Evolutionary conservation across 2,888 invertebrate species (phyloP), one percentile per base, ranked within the genome.

Genomic region (Caenorhabditis japonica): DNA sequence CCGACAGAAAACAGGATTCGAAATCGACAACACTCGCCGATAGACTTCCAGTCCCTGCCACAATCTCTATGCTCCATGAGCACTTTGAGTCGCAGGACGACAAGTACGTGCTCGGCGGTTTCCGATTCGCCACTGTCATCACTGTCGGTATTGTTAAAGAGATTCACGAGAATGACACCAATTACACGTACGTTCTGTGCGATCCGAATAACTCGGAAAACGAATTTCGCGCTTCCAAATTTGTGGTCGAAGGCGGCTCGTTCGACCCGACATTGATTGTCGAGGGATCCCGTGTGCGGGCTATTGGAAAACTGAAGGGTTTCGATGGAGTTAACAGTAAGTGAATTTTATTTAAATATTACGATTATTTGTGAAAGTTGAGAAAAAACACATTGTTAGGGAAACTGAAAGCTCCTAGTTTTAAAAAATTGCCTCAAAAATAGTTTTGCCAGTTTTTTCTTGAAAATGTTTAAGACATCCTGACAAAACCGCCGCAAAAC

Each of bases 291-390:
- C 52, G 59, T 17, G 59, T 69, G 1, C 51, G 60, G 4, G 72
- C 64, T 0, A 72, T 72, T 25, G 72, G 72, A 25, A 72, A 72
- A 33, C 38, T 72, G 34, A 72, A 72, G 46, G 39, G 59, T 41
- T 72, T 72, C 27, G 64, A 72, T 44, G 64, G 53, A 13, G 33
- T 3, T 3, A 58, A 52, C 23, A 34, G 71, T 72, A 17, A 60
- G 60, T 44, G 10, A 19, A 3, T n/a, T 39, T 30, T 23, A 13
- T n/a, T 19, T n/a, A n/a, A n/a, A n/a, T n/a, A n/a, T n/a, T n/a
- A n/a, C n/a, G n/a, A n/a, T n/a, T n/a, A n/a, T n/a, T n/a, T n/a
- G n/a, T n/a, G n/a, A n/a, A n/a, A n/a, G n/a, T n/a, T n/a, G n/a
- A n/a, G n/a, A n/a, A n/a, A n/a, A n/a, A n/a, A n/a, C n/a, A n/a